Evolutionary conservation across 1,140 invertebrate genomes (phyloP), one percentile per base, ranked within the genome.

Genomic region (Pollicipes pollicipes): DNA sequence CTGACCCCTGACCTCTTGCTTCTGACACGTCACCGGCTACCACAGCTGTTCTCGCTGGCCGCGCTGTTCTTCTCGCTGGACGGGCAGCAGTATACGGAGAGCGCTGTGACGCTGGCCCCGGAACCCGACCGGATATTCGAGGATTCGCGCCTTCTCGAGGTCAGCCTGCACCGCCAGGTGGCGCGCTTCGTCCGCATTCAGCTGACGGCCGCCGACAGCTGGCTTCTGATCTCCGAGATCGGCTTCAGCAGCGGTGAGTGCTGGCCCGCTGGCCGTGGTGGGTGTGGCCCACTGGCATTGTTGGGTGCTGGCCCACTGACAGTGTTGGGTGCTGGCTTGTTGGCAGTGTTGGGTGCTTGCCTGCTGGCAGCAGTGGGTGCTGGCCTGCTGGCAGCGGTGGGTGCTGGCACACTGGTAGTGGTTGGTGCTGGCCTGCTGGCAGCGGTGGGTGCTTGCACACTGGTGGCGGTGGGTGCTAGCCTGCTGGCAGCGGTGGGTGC

Each of bases 201-300:
- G 76, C 83, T 95, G 31, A 90, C 88, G 80, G 95, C 94, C 78
- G 88, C 89, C 68, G 83, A 88, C 10, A 83, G 85, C 73, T 95
- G 91, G 90, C 88, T 95, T 74, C 85, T 95, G 82, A 84, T 95
- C 74, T 92, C 90, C 77, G 92, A 95, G 81, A 85, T 94, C 69
- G 84, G 85, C 71, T 90, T 90, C 76, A 86, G 88, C 77, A 89
- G 73, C 27, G 74, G 74, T 75, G 28, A 71, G 73, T 70, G 68
- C 71, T 76, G 29, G n/a, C n/a, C n/a, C n/a, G n/a, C n/a, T n/a
- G n/a, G n/a, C n/a, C n/a, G n/a, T n/a, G n/a, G n/a, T n/a, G n/a
- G n/a, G n/a, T n/a, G n/a, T n/a, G n/a, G n/a, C n/a, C n/a, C n/a
- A n/a, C n/a, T n/a, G n/a, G n/a, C n/a, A n/a, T n/a, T n/a, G n/a